Percentiles rank a stretch among this genome's conserved stretches.
phyloP scores from a whole-genome alignment of 1,140 invertebrate genomes.

The Muscidifurax raptorellus region DNA sequence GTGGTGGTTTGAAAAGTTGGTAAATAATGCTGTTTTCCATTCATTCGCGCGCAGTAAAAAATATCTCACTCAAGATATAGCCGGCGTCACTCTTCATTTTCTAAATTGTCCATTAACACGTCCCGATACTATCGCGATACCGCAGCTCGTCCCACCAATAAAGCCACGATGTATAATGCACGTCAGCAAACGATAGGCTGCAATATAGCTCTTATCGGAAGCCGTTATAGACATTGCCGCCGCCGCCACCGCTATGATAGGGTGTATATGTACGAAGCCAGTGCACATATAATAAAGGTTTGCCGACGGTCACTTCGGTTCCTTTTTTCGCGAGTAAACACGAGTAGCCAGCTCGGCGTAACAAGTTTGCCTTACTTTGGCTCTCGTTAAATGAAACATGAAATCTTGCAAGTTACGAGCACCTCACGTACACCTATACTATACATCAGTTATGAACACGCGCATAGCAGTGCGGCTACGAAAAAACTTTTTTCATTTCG shows the following conservation, averaged over 20 bases:
- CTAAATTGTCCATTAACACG: no score
- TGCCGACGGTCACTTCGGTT: not conserved
- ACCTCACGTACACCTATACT: not conserved
- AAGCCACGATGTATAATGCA: no score
- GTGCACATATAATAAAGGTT: not conserved
- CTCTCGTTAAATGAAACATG: not conserved
- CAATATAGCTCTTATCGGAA: no score
- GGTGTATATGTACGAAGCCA: not conserved
- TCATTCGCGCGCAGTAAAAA: not conserved
- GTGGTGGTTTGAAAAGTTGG: not conserved
- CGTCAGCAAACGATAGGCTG: no score
- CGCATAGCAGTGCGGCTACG: no score
- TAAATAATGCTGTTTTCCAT: no score
- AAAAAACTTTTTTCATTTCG: constrained; percentile 6
- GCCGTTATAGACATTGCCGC: not conserved
- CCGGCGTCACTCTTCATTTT: no score
- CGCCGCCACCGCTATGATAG: not conserved
- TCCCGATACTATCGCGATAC: no score
- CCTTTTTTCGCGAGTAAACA: not conserved
- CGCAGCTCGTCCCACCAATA: no score
- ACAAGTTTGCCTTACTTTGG: not conserved
- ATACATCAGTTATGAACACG: no score
- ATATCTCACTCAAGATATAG: no score
- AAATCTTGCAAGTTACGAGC: not conserved
- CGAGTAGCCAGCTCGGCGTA: not conserved